Percentiles rank a stretch among this genome's conserved stretches.
phyloP scores from a whole-genome alignment of 1,140 invertebrate species.

The Anadara kagoshimensis region DNA sequence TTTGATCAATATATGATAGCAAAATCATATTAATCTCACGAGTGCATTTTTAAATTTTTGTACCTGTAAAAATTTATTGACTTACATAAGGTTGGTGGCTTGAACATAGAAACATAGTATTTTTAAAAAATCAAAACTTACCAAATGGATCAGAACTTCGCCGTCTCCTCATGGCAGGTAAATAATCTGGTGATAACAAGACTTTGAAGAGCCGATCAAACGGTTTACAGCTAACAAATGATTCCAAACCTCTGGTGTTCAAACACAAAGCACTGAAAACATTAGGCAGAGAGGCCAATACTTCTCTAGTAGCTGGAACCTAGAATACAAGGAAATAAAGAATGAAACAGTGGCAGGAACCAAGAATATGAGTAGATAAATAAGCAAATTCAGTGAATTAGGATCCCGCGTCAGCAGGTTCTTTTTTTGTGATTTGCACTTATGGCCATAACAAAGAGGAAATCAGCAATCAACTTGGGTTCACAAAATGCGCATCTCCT shows the following conservation, averaged over 20 bases:
- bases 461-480: too few species aligned
- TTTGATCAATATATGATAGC: too few species aligned
- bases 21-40: too few species aligned
- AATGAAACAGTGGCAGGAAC: background rate
- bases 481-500: too few species aligned
- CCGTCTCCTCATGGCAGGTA: slow-evolving; percentile 89
- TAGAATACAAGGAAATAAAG: slow-evolving; percentile 59
- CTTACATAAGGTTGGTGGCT: too few species aligned
- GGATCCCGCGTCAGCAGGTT: too few species aligned
- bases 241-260: slow-evolving; percentile 86
- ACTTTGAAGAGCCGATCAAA: slow-evolving; percentile 89
- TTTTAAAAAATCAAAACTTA: slow-evolving; percentile 29
- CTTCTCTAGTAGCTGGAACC: slow-evolving; percentile 91
- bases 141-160: slow-evolving; percentile 88
- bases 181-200: slow-evolving; percentile 87
- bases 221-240: slow-evolving; percentile 88
- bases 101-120: too few species aligned
- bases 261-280: slow-evolving; percentile 93
- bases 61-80: too few species aligned
- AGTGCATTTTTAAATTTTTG: too few species aligned
- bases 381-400: too few species aligned
- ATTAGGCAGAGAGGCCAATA: slow-evolving; percentile 91
- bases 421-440: too few species aligned
- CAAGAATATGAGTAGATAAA: background rate
- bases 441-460: too few species aligned